Base-by-base conservation (phyloP, 2,888 invertebrate species). In the Hirtodrosophila cameraria region DNA sequence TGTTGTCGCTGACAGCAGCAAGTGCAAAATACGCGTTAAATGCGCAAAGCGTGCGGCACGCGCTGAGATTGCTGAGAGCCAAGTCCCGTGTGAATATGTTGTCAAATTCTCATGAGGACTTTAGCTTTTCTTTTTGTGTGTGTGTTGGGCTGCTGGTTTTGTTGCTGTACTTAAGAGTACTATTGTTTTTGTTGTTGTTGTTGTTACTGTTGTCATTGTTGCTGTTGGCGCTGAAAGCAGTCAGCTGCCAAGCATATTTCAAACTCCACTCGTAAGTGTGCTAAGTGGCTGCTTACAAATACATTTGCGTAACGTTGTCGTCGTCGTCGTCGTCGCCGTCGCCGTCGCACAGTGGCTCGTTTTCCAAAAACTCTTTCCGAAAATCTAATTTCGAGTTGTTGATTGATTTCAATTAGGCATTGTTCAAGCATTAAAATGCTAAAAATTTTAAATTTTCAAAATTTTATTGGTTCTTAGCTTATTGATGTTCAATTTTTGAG, bases 241-340 rank as follows among this genome's bases (percentile, higher is more conserved):
- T 64, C 64, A 68, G 67, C 69, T 76, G 80, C 75, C 78, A 64
- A 67, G 68, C 83, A 86, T 85, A 85, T 83, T 85, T 80, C 76
- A 82, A 87, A 79, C 79, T 82, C 64, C 68, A 43, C 75, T 76
- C 74, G 67, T 58, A 87, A 76, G 87, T 79, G 83, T 63, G 86
- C 83, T 87, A 83, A 83, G 87, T 83, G 83, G 83, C 80, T 85
- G 86, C 86, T 79, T 83, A 79, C 83, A 71, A 63, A 82, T 75
- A 85, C 82, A 82, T 75, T 79, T 77, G 77, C 74, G 61, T 74
- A 64, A 62, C 83, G n/a, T n/a, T n/a, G n/a, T n/a, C n/a, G n/a
- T n/a, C n/a, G n/a, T n/a, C n/a, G n/a, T n/a, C n/a, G n/a, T n/a
- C n/a, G n/a, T n/a, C n/a, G n/a, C n/a, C n/a, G n/a, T n/a, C n/a